Conservation (phyloP, 2,888 invertebrate genomes). For the Perizoma affinitatum region DNA sequence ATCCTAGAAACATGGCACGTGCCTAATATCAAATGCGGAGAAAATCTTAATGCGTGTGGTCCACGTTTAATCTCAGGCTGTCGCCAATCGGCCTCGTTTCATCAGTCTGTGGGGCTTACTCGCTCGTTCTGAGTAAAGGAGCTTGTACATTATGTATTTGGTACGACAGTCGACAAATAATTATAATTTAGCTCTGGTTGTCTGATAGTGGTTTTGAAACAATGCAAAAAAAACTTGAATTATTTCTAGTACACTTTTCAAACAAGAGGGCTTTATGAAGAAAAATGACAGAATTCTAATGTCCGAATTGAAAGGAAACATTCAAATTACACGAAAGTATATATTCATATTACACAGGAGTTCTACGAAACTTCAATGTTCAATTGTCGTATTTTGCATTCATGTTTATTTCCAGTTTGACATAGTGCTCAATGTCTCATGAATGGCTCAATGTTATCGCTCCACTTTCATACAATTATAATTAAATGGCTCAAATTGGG, state of each 20-base stretch:
- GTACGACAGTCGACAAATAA: constrained; percentile 9
- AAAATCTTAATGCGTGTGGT: constrained; percentile 24
- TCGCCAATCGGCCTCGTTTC: constrained; percentile 25
- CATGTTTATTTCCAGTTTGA: constrained; percentile 11
- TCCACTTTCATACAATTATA: constrained; percentile 37
- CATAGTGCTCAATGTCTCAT: constrained; percentile 17
- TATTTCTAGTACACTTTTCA: too few relatives aligned
- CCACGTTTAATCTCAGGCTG: constrained; percentile 24
- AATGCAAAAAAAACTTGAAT: too few relatives aligned
- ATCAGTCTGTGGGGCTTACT: constrained; percentile 35
- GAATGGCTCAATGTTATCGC: constrained; percentile 26
- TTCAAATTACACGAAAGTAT: too few relatives aligned
- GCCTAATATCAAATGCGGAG: constrained; percentile 1
- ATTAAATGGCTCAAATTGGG: constrained; percentile 32
- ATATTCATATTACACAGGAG: too few relatives aligned
- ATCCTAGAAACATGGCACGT: background rate
- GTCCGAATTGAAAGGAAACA: too few relatives aligned
- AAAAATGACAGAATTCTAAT: too few relatives aligned
- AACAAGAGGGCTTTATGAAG: too few relatives aligned
- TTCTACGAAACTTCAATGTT: too few relatives aligned
- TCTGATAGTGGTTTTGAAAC: background rate
- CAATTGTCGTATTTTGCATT: background rate
- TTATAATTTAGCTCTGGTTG: constrained; percentile 2
- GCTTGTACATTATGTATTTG: constrained; percentile 25
- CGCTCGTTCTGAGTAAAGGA: constrained; percentile 5